Percentiles rank a stretch among this genome's conserved stretches.
Conservation (phyloP, 2,113 vertebrate genomes). For the Suricata suricatta region DNA sequence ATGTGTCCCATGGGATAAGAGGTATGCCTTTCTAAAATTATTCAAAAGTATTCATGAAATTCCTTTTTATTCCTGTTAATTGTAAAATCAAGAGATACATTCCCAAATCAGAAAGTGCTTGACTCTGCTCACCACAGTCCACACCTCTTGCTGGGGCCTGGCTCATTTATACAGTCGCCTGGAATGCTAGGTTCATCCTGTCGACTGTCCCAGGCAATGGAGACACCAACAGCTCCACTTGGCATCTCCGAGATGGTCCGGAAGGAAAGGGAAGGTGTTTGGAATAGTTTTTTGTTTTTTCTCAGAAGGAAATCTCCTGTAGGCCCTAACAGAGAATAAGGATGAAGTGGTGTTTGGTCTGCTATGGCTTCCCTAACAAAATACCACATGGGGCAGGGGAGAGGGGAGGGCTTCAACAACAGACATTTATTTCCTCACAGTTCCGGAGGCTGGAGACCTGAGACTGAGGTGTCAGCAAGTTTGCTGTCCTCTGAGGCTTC, state of each 20-base stretch:
- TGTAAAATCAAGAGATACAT: not conserved
- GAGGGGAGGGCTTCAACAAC: not conserved
- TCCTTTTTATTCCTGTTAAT: not conserved
- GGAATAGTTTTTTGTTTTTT: not conserved
- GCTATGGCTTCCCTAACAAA: not conserved
- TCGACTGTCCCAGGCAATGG: not conserved
- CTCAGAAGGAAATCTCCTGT: not conserved
- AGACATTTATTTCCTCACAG: not conserved
- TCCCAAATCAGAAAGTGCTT: not conserved
- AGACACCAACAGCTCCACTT: not conserved
- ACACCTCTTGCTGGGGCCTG: not conserved
- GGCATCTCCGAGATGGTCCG: not conserved
- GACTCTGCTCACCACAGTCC: not conserved
- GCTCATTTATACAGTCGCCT: too few species aligned
- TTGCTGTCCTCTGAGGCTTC: not conserved
- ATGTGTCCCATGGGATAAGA: not conserved
- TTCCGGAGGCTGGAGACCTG: not conserved
- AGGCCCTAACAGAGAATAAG: not conserved
- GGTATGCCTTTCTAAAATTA: not conserved
- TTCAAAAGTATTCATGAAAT: conserved; percentile 10
- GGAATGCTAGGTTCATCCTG: not conserved
- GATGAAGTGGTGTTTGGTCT: too few species aligned
- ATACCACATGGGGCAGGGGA: not conserved
- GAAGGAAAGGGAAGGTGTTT: not conserved
- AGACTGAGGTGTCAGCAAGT: not conserved